phyloP scores from a whole-genome alignment of 30 jellyfish, hydroid and myxozoan genomes.

The Hydractinia echinata region DNA sequence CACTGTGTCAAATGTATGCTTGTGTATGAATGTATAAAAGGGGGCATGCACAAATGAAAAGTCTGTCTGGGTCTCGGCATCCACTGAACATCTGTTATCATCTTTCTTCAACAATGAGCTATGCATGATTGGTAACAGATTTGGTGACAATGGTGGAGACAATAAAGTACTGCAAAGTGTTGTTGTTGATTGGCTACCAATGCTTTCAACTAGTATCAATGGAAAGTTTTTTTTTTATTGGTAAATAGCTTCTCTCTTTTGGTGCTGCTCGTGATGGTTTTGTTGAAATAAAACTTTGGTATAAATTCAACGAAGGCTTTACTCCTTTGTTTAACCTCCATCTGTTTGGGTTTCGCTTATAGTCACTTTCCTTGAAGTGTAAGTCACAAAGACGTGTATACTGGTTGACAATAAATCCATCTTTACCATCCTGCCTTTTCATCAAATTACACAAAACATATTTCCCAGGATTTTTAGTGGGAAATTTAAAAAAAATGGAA shows the following conservation, averaged over 20 bases:
- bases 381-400: too few species aligned
- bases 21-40: not conserved
- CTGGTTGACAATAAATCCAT: too few species aligned
- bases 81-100: not conserved
- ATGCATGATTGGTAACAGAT: not conserved
- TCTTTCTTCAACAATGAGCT: not conserved
- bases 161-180: not conserved
- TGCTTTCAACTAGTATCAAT: not conserved
- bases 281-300: not conserved
- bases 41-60: not conserved
- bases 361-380: too few species aligned
- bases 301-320: not conserved
- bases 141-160: conserved; percentile 5
- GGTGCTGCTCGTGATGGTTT: conserved; percentile 15
- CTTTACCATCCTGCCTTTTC: too few species aligned
- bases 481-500: too few species aligned
- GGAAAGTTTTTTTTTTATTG: not conserved
- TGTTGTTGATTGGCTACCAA: not conserved
- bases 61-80: not conserved
- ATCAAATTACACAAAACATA: too few species aligned
- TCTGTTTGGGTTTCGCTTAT: not conserved
- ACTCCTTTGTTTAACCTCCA: not conserved
- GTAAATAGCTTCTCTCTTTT: not conserved
- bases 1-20: not conserved
- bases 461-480: too few species aligned